Evolutionary conservation across 2,113 vertebrate species (phyloP).

Genomic region (Natator depressus): DNA sequence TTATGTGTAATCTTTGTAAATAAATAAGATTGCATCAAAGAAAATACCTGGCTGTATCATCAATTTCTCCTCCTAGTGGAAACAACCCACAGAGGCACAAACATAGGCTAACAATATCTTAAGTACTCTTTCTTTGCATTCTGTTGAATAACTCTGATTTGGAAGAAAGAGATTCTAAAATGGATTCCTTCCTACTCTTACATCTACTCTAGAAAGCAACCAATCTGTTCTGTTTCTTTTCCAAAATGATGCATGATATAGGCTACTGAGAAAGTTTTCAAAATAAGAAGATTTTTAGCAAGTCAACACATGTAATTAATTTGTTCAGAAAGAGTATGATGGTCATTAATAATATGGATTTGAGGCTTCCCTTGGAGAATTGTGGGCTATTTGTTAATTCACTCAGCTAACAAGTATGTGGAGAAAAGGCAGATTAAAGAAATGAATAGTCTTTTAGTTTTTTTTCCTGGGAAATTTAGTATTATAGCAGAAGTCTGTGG

Average conservation of each 20-base stretch:
- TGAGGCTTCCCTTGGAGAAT: constrained; percentile 12
- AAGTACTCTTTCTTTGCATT: constrained; percentile 28
- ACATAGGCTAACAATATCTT: not conserved
- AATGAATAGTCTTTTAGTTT: constrained; percentile 27
- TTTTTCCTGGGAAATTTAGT: constrained; percentile 10
- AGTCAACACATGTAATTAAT: constrained; percentile 29
- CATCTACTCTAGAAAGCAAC: not conserved
- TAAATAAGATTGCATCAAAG: not conserved
- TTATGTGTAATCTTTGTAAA: not conserved
- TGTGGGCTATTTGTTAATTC: constrained; percentile 59
- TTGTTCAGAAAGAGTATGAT: constrained; percentile 44
- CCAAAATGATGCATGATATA: not conserved
- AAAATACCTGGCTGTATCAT: not conserved
- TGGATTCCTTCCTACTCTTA: constrained; percentile 24
- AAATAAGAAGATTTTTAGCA: constrained; percentile 55
- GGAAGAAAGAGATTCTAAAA: constrained; percentile 35
- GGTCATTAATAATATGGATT: constrained; percentile 10
- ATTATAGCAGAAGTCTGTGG: constrained; percentile 31
- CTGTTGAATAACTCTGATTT: constrained; percentile 43
- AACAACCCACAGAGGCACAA: not conserved
- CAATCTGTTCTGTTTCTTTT: constrained; percentile 40
- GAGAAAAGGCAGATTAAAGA: constrained; percentile 64
- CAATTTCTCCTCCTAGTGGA: not conserved
- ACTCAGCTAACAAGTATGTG: constrained; percentile 31
- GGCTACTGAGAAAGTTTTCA: constrained; percentile 1